phyloP scores from a whole-genome alignment of 1,140 invertebrate genomes.

The Zaprionus capensis region DNA sequence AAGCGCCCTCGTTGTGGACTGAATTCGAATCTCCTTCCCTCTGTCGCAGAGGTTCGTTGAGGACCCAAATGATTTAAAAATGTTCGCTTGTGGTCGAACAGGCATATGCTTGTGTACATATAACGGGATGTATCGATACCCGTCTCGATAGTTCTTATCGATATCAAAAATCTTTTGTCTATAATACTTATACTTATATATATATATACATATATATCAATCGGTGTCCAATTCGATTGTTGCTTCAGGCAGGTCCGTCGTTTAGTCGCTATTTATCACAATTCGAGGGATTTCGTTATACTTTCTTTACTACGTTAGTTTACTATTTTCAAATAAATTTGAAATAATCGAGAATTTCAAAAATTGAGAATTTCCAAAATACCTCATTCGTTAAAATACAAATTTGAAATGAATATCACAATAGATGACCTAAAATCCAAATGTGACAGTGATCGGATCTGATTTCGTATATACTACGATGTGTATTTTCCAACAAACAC shows the following conservation, averaged over 20 bases:
- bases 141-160: background rate
- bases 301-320: conserved; percentile 18
- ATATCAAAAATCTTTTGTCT: background rate
- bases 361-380: conserved; percentile 36
- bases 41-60: background rate
- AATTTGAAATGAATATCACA: conserved; percentile 35
- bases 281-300: background rate
- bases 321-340: conserved; percentile 30
- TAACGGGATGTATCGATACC: conserved; percentile 3
- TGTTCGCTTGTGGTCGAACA: background rate
- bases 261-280: background rate
- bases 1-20: background rate
- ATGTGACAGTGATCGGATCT: conserved; percentile 7
- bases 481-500: background rate
- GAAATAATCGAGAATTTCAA: conserved; percentile 36
- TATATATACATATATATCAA: conserved; percentile 2
- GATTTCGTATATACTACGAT: background rate
- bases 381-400: conserved; percentile 40
- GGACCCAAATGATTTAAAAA: background rate
- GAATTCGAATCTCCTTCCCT: background rate
- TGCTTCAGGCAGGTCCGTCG: background rate
- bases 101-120: conserved; percentile 6
- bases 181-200: background rate
- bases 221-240: background rate
- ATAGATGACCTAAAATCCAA: conserved; percentile 25